Conservation (phyloP, 2,113 vertebrate genomes). For the Labeo rohita region DNA sequence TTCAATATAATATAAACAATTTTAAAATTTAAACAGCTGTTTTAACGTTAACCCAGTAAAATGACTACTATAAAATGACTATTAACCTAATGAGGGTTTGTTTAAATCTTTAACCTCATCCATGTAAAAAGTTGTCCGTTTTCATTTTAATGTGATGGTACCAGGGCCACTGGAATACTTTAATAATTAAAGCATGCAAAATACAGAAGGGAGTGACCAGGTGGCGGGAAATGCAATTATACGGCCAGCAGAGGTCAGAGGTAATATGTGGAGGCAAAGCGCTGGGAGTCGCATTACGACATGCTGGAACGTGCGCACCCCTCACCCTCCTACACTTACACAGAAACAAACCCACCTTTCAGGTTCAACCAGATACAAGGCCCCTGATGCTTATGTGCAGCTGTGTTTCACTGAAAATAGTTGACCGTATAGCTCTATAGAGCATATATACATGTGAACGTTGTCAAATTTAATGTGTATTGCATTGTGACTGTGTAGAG, state of each 20-base stretch:
- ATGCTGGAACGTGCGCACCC: slow-evolving; percentile 55
- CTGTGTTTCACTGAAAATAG: neutral
- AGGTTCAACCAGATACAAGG: slow-evolving; percentile 51
- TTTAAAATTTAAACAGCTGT: no score
- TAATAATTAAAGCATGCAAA: neutral
- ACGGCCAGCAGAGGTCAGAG: slow-evolving; percentile 50
- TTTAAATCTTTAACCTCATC: neutral
- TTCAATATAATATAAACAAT: slow-evolving; percentile 60
- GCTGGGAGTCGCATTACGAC: slow-evolving; percentile 45
- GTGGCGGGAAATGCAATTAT: slow-evolving; percentile 33
- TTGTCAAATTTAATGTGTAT: neutral
- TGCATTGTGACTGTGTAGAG: slow-evolving; percentile 36
- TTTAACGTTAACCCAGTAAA: no score
- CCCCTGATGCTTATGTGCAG: slow-evolving; percentile 32
- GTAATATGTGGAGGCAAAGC: slow-evolving; percentile 3
- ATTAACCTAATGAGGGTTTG: neutral
- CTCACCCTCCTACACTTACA: slow-evolving; percentile 31
- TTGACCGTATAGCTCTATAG: neutral
- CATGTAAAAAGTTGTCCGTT: neutral
- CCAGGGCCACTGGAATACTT: neutral
- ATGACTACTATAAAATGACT: no score
- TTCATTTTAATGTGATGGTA: neutral
- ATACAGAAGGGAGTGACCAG: neutral
- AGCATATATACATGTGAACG: neutral
- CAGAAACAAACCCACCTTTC: slow-evolving; percentile 60